Base-by-base conservation (phyloP, 35 echinoderm and acorn worm genomes). In the Stichopus chloronotus region DNA sequence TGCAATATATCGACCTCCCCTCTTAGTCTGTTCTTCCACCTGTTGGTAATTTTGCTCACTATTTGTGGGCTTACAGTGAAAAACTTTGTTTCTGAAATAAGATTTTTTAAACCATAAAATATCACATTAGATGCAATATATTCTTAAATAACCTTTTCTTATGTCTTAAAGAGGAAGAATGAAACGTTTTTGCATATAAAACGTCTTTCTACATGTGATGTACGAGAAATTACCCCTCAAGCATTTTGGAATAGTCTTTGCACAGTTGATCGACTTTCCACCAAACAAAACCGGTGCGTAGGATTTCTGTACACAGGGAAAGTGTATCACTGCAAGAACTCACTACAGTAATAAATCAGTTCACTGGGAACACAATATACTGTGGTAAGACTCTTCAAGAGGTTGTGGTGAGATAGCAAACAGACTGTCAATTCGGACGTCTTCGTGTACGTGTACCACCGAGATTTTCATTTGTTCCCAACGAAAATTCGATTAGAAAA, bases 201-300 rank as follows among this genome's bases (percentile, higher is more conserved):
- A 65, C 11, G 11, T 65, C 19, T 16, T 65, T 14, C 61, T 65
- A 65, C 61, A 65, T 65, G 4, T 17, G 61, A 65, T 14, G 8
- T 14, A 65, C 19, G 19, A 14, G 4, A 14, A 14, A 17, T 16
- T 86, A 63, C 57, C 86, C 86, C 86, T 63, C 53, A 8, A 20
- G 24, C 14, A 25, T 60, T 21, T 88, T 88, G 86, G 86, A 88
- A 17, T 61, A 88, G 86, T 88, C 86, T 43, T 61, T 17, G 52
- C 86, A 88, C 86, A 60, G 57, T 88, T 69, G 57, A 88, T 17
- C 61, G 86, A 88, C 86, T 88, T 88, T 88, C 86, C 86, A 88
- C 86, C 86, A 88, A 88, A 88, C 86, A 88, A n/a, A 30, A 69
- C 86, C 4, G 21, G 14, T 69, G 19, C 54, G 12, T 13, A 7